Base-by-base conservation (phyloP, 2,113 vertebrate genomes). In the Sterrhoptilus dennistouni region DNA sequence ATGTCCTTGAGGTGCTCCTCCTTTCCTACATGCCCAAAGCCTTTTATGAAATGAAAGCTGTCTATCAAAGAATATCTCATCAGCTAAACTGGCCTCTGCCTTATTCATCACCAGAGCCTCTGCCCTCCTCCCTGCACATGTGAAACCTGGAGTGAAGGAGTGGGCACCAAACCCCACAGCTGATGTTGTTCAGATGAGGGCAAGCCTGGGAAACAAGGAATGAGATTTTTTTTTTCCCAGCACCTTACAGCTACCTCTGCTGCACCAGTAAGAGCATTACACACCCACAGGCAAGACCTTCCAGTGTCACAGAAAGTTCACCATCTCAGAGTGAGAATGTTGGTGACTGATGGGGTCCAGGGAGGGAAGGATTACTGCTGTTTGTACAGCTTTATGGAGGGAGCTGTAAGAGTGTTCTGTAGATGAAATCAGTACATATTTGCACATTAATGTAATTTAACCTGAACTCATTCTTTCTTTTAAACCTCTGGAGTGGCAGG, bases 381-480 rank as follows among this genome's bases (percentile, higher is more conserved):
- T 94, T 97, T 97, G 94, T 92, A 88, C 91, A 96, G 95, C 94
- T 94, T 90, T 83, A 56, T 28, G 42, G 86, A 88, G 75, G 92
- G 93, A 95, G 88, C 74, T 74, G 66, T 54, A 78, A 78, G 86
- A 94, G 71, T 70, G 68, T 92, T 93, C 90, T 89, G 91, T 76
- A 90, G 95, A 95, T 93, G 53, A 93, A 95, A 96, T 95, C 93
- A 66, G 96, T 88, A 95, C 85, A 93, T 96, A 97, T 95, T 97
- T 97, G 85, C 92, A 93, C 88, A 80, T 97, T 95, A 95, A 90
- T 68, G 91, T 90, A 94, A 96, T 91, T 97, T 95, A 94, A 93
- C 86, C 81, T 81, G 78, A 92, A 96, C 72, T 84, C 66, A 42
- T 86, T 93, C 88, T 93, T 60, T 90, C 92, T 93, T 94, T 90